A percentile compares a stretch with the other conserved stretches of the same genome.
Evolutionary conservation across 2,113 vertebrate genomes (phyloP).

Genomic region (Amazona vittata): DNA sequence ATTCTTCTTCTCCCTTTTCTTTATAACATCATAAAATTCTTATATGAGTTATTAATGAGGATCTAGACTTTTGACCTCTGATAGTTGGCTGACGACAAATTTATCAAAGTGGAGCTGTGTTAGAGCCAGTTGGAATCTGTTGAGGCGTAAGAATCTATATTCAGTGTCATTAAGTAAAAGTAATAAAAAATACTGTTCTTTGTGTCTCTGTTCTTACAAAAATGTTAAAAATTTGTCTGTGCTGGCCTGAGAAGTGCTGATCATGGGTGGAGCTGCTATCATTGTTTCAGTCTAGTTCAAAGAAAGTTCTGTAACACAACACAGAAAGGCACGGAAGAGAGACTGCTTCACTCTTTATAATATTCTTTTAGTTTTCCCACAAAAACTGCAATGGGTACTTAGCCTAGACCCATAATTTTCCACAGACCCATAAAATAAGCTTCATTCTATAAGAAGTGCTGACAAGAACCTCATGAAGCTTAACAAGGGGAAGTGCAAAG

Average conservation of each 20-base stretch:
- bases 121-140: neutral
- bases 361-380: neutral
- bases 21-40: neutral
- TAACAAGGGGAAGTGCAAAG: neutral
- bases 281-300: neutral
- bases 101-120: neutral
- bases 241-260: neutral
- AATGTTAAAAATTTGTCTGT: neutral
- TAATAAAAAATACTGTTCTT: neutral
- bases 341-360: neutral
- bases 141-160: neutral
- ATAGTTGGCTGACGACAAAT: neutral
- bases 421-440: neutral
- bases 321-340: neutral
- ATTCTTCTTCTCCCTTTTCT: neutral
- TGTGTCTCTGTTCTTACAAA: neutral
- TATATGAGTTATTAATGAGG: slow-evolving; percentile 5
- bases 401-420: neutral
- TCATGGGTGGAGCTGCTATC: neutral
- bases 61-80: neutral
- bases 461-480: neutral
- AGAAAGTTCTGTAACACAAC: neutral
- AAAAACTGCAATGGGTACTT: neutral
- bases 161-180: neutral
- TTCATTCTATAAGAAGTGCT: neutral